Evolutionary conservation across 2,113 vertebrate species (phyloP), one percentile per base, ranked within the genome.

Genomic region (Tinamus guttatus): DNA sequence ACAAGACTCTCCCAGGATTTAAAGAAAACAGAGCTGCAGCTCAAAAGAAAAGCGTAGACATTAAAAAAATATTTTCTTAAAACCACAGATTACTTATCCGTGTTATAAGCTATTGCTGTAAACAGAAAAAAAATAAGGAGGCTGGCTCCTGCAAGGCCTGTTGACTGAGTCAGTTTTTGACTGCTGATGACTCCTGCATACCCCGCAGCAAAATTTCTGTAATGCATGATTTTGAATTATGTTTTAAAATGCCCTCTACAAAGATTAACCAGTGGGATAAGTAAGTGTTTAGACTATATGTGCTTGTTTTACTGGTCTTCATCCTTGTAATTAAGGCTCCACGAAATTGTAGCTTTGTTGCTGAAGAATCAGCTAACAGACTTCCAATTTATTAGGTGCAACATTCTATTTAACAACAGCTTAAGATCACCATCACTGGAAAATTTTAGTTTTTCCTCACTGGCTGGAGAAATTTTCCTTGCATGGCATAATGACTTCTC

Each of bases 191-290:
- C 81, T 96, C 80, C 85, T 87, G 84, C 89, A 65, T 93, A 93
- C 84, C 88, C 86, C 90, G 91, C 76, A 94, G 83, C 0, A 2
- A 95, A 75, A 91, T 91, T 89, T 76, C 70, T 90, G 65, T 56
- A 93, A 83, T 70, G 69, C 81, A 84, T 51, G 54, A 85, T 68
- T 95, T 51, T 95, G 81, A 94, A 87, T 90, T 91, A 88, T 3
- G 13, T 74, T 95, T 93, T 84, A 62, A 90, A 96, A 86, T 67
- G 93, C 76, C 21, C 73, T 79, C 71, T 84, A 78, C 41, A 84
- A 93, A 91, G 95, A 97, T 95, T 94, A 95, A 95, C 88, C 59
- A 84, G 62, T 63, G 87, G 88, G 79, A 41, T 87, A 94, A 94
- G 63, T 85, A 94, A 94, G 63, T 21, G 38, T 83, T 89, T 62